These are phyloP conservation scores for Meriones unguiculatus DNA, from an alignment of 2,113 vertebrate species.

Conservation along the genomic window DNA sequence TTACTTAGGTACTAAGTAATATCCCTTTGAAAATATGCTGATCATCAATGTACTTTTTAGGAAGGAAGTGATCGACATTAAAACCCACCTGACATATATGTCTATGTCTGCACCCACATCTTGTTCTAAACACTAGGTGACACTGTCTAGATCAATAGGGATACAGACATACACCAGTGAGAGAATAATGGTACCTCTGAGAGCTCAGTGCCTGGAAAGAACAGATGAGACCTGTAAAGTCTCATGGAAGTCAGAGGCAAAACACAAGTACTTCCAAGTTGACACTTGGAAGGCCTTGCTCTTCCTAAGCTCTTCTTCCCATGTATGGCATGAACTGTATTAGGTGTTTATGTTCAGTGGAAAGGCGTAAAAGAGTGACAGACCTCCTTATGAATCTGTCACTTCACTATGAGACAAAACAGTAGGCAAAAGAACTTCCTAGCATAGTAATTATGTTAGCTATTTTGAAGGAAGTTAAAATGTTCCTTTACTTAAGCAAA, in stretches of 20 bases:
- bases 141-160: not conserved
- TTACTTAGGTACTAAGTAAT: conserved; percentile 51
- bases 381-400: not conserved
- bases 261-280: not conserved
- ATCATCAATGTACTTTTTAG: conserved; percentile 31
- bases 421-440: conserved; percentile 27
- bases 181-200: not conserved
- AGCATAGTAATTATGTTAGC: conserved; percentile 50
- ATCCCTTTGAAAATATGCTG: conserved; percentile 42
- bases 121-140: conserved; percentile 31
- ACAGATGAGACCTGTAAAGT: not conserved
- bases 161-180: not conserved
- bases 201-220: not conserved
- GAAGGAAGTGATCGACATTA: conserved; percentile 34
- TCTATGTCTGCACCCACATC: not conserved
- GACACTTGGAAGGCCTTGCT: not conserved
- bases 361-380: not conserved
- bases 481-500: conserved; percentile 43
- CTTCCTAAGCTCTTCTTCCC: not conserved
- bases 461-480: conserved; percentile 65
- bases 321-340: not conserved
- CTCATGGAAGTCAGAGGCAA: not conserved
- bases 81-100: conserved; percentile 8
- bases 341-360: conserved; percentile 2
- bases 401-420: not conserved